A percentile compares a stretch with the other conserved stretches of the same genome.
Evolutionary conservation across 1,140 invertebrate genomes (phyloP).

Genomic region (Halictus rubicundus): DNA sequence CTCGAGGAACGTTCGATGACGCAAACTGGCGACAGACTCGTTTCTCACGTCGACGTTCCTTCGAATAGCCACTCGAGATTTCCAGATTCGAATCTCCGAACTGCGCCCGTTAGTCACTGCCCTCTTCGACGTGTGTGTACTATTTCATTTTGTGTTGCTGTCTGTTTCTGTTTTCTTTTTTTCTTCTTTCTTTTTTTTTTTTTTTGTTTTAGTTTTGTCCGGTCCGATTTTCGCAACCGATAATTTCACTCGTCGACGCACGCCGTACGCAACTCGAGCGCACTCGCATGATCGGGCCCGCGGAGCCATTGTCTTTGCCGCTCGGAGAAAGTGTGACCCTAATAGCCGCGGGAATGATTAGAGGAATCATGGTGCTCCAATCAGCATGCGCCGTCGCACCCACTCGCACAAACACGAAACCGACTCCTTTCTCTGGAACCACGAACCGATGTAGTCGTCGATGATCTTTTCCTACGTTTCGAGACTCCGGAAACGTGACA

Average conservation of each 20-base stretch:
- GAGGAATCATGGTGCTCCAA: constrained; percentile 58
- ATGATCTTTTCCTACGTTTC: not conserved
- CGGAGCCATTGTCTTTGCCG: constrained; percentile 55
- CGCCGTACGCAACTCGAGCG: constrained; percentile 49
- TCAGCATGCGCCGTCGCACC: constrained; percentile 50
- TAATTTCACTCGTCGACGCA: constrained; percentile 57
- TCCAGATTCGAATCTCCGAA: constrained; percentile 48
- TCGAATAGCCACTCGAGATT: constrained; percentile 36
- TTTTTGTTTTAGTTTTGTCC: not conserved
- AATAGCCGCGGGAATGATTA: constrained; percentile 66
- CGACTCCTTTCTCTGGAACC: constrained; percentile 46
- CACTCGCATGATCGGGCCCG: constrained; percentile 53
- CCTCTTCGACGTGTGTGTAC: not conserved
- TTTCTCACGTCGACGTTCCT: constrained; percentile 47
- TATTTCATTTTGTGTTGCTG: not conserved
- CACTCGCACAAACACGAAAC: constrained; percentile 30
- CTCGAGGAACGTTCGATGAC: constrained; percentile 16
- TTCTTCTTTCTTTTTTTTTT: not conserved
- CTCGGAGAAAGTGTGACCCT: constrained; percentile 64
- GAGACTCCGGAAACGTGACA: too few species aligned
- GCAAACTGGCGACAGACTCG: not conserved
- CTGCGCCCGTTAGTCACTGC: constrained; percentile 36
- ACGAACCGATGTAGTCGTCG: not conserved
- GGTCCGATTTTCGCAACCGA: constrained; percentile 58
- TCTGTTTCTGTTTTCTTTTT: not conserved